Percentiles rank a stretch among this genome's conserved stretches.
These are phyloP conservation scores for Poeciliopsis paucimaculata DNA, from an alignment of 2,797 vertebrate genomes.

Conservation along the genomic window DNA sequence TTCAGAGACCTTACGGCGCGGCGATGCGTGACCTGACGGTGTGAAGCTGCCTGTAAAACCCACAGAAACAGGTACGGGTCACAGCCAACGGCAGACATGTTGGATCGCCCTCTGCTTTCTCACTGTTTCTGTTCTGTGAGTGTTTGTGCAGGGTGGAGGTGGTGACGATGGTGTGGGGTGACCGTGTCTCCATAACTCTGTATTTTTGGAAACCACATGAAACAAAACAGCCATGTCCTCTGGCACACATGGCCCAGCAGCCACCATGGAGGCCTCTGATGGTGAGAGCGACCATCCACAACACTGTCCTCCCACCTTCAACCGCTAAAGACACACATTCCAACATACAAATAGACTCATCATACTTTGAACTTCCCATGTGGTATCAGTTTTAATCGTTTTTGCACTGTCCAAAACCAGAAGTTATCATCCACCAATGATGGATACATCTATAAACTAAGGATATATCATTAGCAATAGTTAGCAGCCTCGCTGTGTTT, in stretches of 20 bases:
- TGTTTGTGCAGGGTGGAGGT: conserved; percentile 51
- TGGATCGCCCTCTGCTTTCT: conserved; percentile 66
- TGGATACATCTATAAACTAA: conserved; percentile 72
- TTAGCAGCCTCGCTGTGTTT: conserved; percentile 70
- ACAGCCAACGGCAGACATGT: conserved; percentile 65
- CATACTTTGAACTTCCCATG: conserved; percentile 43
- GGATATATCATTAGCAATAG: conserved; percentile 73
- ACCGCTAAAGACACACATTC: not conserved
- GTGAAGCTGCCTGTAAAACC: conserved; percentile 76
- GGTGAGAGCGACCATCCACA: conserved; percentile 40
- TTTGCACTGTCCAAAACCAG: conserved; percentile 53
- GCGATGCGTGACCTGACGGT: conserved; percentile 66
- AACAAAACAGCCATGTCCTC: conserved; percentile 50
- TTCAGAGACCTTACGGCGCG: conserved; percentile 65
- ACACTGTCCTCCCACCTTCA: conserved; percentile 1
- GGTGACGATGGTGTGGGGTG: conserved; percentile 18
- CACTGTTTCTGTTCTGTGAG: conserved; percentile 51
- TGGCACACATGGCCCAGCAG: conserved; percentile 46
- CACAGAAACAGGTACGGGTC: conserved; percentile 78
- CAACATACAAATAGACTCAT: conserved; percentile 11
- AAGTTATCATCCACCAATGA: conserved; percentile 67
- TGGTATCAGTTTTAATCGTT: conserved; percentile 61
- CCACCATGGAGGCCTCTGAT: conserved; percentile 34
- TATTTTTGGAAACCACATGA: conserved; percentile 74
- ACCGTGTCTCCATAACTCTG: conserved; percentile 48